A percentile compares a stretch with the other conserved stretches of the same genome.
phyloP scores from a whole-genome alignment of 1,140 invertebrate species.

The Bombus pyrosoma region DNA sequence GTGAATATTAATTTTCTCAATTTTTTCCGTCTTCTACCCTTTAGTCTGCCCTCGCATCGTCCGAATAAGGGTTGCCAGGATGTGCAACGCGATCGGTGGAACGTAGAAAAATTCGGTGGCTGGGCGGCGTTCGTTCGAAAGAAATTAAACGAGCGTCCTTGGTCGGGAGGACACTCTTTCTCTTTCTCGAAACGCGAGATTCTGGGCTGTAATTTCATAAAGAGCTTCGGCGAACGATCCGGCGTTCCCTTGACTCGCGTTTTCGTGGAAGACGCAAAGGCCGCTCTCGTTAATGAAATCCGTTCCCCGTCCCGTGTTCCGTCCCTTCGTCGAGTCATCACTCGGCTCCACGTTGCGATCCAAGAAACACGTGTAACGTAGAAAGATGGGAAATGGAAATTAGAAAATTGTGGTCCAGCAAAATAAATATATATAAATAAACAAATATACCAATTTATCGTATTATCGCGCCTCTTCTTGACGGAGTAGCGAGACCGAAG shows the following conservation, averaged over 20 bases:
- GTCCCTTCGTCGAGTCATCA: too few species aligned
- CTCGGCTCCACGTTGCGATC: background rate
- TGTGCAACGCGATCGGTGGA: background rate
- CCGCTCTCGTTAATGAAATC: slow-evolving; percentile 61
- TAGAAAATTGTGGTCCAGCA: background rate
- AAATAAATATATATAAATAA: too few species aligned
- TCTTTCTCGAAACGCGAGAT: background rate
- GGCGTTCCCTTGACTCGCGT: slow-evolving; percentile 19
- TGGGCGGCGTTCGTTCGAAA: background rate
- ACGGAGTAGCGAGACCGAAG: too few species aligned
- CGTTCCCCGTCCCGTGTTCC: slow-evolving; percentile 6
- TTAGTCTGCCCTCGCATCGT: background rate
- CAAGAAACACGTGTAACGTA: background rate
- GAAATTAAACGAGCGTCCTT: slow-evolving; percentile 35
- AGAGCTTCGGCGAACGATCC: background rate
- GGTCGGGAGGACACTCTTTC: background rate
- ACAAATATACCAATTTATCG: too few species aligned
- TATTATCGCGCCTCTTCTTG: too few species aligned
- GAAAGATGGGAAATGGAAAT: background rate
- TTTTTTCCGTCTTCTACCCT: background rate
- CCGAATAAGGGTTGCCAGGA: background rate
- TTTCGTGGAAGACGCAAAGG: slow-evolving; percentile 24
- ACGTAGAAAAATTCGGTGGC: background rate
- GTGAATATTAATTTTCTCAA: slow-evolving; percentile 27
- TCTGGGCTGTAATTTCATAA: slow-evolving; percentile 45